These are phyloP conservation scores for Equus przewalskii DNA, from an alignment of 2,113 vertebrate genomes.

Conservation along the genomic window DNA sequence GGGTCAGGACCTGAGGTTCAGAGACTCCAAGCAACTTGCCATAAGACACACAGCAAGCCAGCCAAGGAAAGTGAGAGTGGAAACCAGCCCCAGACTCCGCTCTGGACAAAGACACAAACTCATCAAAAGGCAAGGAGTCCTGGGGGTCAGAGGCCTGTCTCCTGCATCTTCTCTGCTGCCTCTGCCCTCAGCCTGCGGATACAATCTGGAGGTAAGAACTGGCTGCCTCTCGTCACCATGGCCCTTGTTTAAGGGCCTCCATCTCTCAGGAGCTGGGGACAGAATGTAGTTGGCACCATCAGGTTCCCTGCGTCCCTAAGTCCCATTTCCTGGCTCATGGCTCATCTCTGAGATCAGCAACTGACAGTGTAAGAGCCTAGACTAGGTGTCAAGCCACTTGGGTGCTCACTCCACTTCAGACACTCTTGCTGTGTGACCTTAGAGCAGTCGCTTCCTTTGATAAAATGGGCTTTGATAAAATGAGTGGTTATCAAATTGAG, in stretches of 20 bases:
- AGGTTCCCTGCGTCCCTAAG: not conserved
- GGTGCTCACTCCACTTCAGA: not conserved
- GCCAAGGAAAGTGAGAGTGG: not conserved
- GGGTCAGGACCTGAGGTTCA: constrained; percentile 2
- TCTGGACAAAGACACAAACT: not conserved
- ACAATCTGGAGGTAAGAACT: constrained; percentile 16
- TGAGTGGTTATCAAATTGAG: not conserved
- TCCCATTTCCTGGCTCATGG: not conserved
- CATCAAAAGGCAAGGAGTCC: not conserved
- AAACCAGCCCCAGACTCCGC: not conserved
- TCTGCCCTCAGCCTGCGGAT: not conserved
- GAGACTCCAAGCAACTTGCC: not conserved
- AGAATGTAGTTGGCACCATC: not conserved
- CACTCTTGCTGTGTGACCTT: not conserved
- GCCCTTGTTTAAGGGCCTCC: not conserved
- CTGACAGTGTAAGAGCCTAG: not conserved
- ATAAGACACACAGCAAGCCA: not conserved
- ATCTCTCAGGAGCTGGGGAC: not conserved
- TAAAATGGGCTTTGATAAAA: not conserved
- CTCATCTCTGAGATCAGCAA: not conserved
- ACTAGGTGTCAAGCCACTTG: not conserved
- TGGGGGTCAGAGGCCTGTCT: not conserved
- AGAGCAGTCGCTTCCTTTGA: not conserved
- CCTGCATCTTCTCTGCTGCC: not conserved
- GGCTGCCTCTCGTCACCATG: not conserved